Evolutionary conservation across 2,113 vertebrate genomes (phyloP).

Genomic region (Seriola dumerili): DNA sequence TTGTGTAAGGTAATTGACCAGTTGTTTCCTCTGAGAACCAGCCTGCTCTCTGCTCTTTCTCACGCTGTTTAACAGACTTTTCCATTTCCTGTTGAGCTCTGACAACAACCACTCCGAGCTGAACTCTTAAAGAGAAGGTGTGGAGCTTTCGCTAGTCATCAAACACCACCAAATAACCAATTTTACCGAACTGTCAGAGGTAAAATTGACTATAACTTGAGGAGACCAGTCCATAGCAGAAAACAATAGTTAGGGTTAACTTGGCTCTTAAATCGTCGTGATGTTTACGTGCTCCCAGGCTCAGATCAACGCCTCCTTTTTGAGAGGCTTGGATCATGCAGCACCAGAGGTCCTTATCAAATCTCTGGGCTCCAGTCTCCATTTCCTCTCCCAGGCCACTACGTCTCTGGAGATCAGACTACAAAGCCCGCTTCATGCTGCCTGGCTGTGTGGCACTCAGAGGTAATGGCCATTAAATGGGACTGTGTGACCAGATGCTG

Average conservation of each 20-base stretch:
- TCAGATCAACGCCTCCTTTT: conserved; percentile 60
- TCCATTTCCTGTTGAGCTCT: conserved; percentile 73
- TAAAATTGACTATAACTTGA: background rate
- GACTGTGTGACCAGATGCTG: conserved; percentile 67
- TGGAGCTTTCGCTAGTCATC: conserved; percentile 10
- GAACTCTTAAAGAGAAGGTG: conserved; percentile 27
- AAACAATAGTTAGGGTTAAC: conserved; percentile 2
- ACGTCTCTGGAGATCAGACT: conserved; percentile 57
- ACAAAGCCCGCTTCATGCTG: conserved; percentile 75
- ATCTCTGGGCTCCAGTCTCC: conserved; percentile 61
- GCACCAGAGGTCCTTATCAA: conserved; percentile 70
- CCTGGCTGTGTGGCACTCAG: conserved; percentile 64
- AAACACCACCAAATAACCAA: background rate
- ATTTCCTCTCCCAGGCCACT: conserved; percentile 69
- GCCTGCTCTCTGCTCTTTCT: conserved; percentile 70
- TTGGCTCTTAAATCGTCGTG: background rate
- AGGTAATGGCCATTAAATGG: conserved; percentile 74
- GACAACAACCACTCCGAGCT: conserved; percentile 44
- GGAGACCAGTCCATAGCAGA: background rate
- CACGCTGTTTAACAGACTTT: conserved; percentile 74
- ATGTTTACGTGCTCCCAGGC: conserved; percentile 44
- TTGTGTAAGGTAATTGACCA: conserved; percentile 14
- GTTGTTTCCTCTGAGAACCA: conserved; percentile 75
- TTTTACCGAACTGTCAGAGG: background rate
- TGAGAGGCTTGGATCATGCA: conserved; percentile 35